A percentile compares a stretch with the other conserved stretches of the same genome.
Evolutionary conservation across 2,113 vertebrate species (phyloP).

Genomic region (Saccopteryx leptura): DNA sequence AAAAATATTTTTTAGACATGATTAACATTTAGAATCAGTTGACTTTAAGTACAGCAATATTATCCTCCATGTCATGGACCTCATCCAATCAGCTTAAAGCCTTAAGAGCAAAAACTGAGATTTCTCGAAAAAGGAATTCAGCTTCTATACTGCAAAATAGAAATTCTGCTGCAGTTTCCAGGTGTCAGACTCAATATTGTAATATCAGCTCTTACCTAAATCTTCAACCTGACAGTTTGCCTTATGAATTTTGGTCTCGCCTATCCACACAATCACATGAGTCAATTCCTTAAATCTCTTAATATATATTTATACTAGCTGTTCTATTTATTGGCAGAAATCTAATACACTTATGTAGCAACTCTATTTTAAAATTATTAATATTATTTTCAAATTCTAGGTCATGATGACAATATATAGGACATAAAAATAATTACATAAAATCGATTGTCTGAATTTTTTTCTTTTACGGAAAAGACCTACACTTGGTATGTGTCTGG

Average conservation of each 20-base stretch:
- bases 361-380: background rate
- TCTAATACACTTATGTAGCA: background rate
- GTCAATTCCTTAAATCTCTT: background rate
- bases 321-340: background rate
- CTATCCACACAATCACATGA: background rate
- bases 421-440: constrained; percentile 33
- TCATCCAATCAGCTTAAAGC: background rate
- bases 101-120: background rate
- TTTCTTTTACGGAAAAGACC: background rate
- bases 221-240: background rate
- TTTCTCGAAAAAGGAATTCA: background rate
- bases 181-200: background rate
- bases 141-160: background rate
- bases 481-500: background rate
- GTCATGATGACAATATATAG: background rate
- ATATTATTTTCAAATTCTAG: background rate
- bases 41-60: background rate
- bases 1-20: background rate
- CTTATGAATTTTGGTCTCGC: background rate
- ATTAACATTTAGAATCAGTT: background rate
- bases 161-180: background rate
- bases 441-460: background rate
- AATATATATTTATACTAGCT: background rate
- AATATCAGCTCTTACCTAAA: background rate
- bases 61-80: background rate